These are phyloP conservation scores for Lagorchestes hirsutus DNA, from an alignment of 2,797 vertebrate genomes.

Conservation along the genomic window DNA sequence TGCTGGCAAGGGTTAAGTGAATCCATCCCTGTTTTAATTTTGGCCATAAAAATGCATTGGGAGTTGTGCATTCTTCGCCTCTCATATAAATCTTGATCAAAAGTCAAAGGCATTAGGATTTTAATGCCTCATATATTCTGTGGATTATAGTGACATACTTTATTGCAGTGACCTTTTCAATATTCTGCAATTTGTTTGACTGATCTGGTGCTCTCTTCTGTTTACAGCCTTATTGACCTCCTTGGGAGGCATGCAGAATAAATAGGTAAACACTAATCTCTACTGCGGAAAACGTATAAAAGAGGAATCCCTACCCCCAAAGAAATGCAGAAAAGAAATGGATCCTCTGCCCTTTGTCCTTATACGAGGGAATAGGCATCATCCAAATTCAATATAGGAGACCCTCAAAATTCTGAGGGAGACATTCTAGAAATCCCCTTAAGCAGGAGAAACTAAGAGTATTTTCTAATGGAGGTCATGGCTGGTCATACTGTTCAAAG, in stretches of 20 bases:
- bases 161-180: conserved; percentile 73
- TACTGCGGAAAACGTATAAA: conserved; percentile 19
- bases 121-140: conserved; percentile 60
- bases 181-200: conserved; percentile 73
- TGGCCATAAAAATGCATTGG: conserved; percentile 67
- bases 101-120: conserved; percentile 66
- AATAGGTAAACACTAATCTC: conserved; percentile 61
- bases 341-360: background rate
- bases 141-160: conserved; percentile 63
- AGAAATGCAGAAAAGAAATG: background rate
- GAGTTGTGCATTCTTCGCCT: conserved; percentile 55
- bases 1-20: conserved; percentile 56
- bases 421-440: background rate
- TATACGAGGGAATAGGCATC: conserved; percentile 7
- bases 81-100: conserved; percentile 68
- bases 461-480: background rate
- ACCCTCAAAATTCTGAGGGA: background rate
- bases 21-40: conserved; percentile 48
- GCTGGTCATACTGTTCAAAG: background rate
- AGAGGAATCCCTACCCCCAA: background rate
- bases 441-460: background rate
- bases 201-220: conserved; percentile 58
- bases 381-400: background rate
- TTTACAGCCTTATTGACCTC: conserved; percentile 64
- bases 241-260: background rate